Evolutionary conservation across 2,888 invertebrate species (phyloP).

Genomic region (Agrochola litura): DNA sequence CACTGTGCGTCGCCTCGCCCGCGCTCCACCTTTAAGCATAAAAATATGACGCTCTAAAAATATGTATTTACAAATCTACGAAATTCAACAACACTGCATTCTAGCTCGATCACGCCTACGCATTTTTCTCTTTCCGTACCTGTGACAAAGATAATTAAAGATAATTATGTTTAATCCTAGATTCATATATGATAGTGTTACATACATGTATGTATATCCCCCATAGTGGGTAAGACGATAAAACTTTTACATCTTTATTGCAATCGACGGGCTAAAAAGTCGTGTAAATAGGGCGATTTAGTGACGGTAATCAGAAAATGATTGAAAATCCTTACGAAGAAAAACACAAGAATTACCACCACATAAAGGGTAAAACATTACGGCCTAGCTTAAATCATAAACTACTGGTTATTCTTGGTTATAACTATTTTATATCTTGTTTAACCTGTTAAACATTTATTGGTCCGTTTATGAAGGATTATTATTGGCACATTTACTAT

Average conservation of each 20-base stretch:
- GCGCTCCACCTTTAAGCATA: too few species aligned
- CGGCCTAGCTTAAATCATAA: conserved; percentile 27
- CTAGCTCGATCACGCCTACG: too few species aligned
- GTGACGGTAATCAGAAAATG: not conserved
- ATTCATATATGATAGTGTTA: too few species aligned
- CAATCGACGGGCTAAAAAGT: not conserved
- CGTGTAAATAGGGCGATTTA: not conserved
- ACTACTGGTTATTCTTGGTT: conserved; percentile 30
- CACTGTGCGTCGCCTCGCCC: too few species aligned
- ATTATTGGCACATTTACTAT: conserved; percentile 30
- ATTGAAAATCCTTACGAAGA: not conserved
- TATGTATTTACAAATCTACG: too few species aligned
- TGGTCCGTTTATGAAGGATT: conserved; percentile 46
- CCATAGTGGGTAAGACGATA: not conserved
- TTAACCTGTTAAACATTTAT: conserved; percentile 51
- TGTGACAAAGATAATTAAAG: too few species aligned
- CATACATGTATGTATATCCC: too few species aligned
- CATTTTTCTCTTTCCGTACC: too few species aligned
- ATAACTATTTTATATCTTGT: conserved; percentile 48
- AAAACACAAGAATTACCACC: not conserved
- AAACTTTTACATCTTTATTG: not conserved
- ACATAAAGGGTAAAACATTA: conserved; percentile 26
- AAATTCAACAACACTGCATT: too few species aligned
- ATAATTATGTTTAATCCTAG: too few species aligned
- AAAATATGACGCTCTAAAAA: too few species aligned